Evolutionary conservation across 2,113 vertebrate species (phyloP).

Genomic region (Epinephelus moara): DNA sequence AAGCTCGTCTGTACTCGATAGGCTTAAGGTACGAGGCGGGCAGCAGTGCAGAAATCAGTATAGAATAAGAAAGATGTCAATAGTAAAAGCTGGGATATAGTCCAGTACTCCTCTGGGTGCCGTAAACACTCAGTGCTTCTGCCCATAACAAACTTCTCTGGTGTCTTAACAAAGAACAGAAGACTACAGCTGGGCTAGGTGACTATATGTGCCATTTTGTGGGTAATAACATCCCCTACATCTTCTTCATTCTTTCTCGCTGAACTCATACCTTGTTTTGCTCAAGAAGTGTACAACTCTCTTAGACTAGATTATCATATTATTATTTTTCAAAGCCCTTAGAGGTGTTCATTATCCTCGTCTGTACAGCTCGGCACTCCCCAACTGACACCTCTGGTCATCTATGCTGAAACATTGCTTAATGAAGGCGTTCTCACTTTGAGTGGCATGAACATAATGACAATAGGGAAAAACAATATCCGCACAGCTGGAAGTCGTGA

Average conservation of each 20-base stretch:
- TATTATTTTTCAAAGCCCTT: not conserved
- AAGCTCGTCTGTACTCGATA: not conserved
- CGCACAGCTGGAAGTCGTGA: conserved; percentile 17
- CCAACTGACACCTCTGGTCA: not conserved
- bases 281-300: not conserved
- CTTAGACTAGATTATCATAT: not conserved
- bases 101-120: not conserved
- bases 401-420: not conserved
- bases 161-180: not conserved
- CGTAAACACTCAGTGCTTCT: not conserved
- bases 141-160: conserved; percentile 7
- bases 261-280: not conserved
- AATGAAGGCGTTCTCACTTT: not conserved
- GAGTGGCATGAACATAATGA: not conserved
- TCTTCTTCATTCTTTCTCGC: not conserved
- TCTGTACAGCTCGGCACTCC: not conserved
- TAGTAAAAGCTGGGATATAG: not conserved
- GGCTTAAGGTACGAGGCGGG: not conserved
- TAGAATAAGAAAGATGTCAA: not conserved
- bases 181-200: not conserved
- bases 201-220: not conserved
- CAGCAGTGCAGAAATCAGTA: too few relatives aligned
- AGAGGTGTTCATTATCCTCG: not conserved
- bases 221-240: not conserved
- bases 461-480: not conserved